Evolutionary conservation across 2,797 vertebrate genomes (phyloP).

Genomic region (Balearica regulorum): DNA sequence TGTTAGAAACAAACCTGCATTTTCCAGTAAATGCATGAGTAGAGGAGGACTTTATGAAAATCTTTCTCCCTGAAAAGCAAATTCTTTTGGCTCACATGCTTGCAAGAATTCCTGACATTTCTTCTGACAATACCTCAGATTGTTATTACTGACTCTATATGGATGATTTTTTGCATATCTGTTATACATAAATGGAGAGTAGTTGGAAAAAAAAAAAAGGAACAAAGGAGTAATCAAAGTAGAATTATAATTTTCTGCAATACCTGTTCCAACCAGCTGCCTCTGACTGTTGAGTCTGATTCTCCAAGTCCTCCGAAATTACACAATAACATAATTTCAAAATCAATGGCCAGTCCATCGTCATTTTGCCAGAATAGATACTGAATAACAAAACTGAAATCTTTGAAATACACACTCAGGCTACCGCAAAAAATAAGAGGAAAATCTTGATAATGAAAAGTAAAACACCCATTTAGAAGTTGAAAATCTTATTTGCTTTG

Average conservation of each 20-base stretch:
- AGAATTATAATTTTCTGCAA: conserved; percentile 74
- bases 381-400: conserved; percentile 29
- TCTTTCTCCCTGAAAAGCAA: conserved; percentile 14
- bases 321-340: conserved; percentile 63
- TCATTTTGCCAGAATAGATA: conserved; percentile 35
- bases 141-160: conserved; percentile 46
- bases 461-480: neutral
- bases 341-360: conserved; percentile 31
- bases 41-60: conserved; percentile 26
- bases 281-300: conserved; percentile 61
- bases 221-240: conserved; percentile 70
- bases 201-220: conserved; percentile 18
- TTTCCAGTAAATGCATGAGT: neutral
- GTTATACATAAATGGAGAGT: conserved; percentile 62
- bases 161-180: conserved; percentile 70
- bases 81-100: conserved; percentile 31
- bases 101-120: conserved; percentile 54
- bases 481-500: neutral
- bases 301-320: conserved; percentile 66
- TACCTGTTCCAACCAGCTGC: conserved; percentile 76
- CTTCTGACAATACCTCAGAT: conserved; percentile 61
- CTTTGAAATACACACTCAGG: conserved; percentile 17
- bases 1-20: neutral
- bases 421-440: conserved; percentile 8
- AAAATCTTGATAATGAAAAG: neutral